Evolutionary conservation across 2,797 vertebrate species (phyloP), one percentile per base, ranked within the genome.

Genomic region (Dendrocincla fuliginosa): DNA sequence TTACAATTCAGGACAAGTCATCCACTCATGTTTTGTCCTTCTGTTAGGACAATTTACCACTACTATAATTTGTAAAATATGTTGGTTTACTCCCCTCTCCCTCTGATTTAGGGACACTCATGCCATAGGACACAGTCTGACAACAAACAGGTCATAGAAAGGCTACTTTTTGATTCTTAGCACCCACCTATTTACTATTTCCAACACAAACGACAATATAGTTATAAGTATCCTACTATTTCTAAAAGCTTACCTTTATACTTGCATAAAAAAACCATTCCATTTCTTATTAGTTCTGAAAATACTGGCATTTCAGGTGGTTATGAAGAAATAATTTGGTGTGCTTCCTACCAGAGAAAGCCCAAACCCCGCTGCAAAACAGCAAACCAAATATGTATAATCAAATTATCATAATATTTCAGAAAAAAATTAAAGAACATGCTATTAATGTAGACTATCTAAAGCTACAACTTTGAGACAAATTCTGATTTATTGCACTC

Each of bases 331-430:
- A 84, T 42, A 79, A 87, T 28, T 5, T 25, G 32, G 5, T 13
- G 3, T 18, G 13, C 41, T 84, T 71, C n/a, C 49, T 64, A 68
- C 4, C 8, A 30, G 28, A 56, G n/a, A 35, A 49, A 4, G 2
- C 11, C 16, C 7, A 16, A 49, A 13, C 13, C 2, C 2, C 7
- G 3, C 11, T 4, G 3, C 9, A 4, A 11, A 57, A 9, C 3
- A 28, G 10, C 22, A 78, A 71, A 4, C 3, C 16, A 77, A 94
- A 57, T 33, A 65, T 76, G 73, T 0, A 0, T 44, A 32, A 87
- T 39, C 8, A 53, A 86, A 78, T 49, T 61, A 18, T 25, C 32
- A n/a, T 9, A 67, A 65, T 10, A 28, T 47, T 79, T 44, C 25
- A 80, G 25, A 18, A 92, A 73, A 77, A 42, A 53, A 73, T 67